A percentile compares a stretch with the other conserved stretches of the same genome.
These are phyloP conservation scores for Globia sparganii DNA, from an alignment of 2,888 invertebrate species.

Conservation along the genomic window DNA sequence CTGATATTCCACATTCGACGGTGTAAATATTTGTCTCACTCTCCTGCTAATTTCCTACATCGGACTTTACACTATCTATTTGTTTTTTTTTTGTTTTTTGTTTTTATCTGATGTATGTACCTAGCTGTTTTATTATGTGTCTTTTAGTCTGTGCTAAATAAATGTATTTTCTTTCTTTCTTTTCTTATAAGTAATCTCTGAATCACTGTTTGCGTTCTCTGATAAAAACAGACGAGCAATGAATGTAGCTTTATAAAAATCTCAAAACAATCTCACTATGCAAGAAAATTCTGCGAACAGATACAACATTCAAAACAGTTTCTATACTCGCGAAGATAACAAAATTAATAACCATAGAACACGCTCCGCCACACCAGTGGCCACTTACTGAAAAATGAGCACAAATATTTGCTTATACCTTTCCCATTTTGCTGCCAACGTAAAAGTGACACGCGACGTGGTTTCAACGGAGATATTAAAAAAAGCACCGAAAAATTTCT, in stretches of 20 bases:
- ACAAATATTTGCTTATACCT: constrained; percentile 80
- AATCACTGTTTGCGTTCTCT: neutral
- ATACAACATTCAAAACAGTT: neutral
- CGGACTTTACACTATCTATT: too few species aligned
- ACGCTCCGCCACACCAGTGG: constrained; percentile 45
- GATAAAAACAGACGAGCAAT: neutral
- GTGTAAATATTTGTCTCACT: neutral
- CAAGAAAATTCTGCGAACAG: neutral
- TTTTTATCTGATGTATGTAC: too few species aligned
- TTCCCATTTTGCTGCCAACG: constrained; percentile 76
- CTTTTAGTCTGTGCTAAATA: too few species aligned
- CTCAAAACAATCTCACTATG: neutral
- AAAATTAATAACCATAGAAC: neutral
- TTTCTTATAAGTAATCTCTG: too few species aligned
- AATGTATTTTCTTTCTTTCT: too few species aligned
- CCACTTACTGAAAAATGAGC: constrained; percentile 76
- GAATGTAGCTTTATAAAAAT: neutral
- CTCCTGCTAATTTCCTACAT: too few species aligned
- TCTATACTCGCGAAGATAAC: neutral
- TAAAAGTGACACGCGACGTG: constrained; percentile 74
- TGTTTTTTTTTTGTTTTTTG: too few species aligned
- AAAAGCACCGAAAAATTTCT: constrained; percentile 72
- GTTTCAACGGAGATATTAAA: constrained; percentile 81
- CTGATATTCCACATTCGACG: neutral
- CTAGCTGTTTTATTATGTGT: too few species aligned